These are phyloP conservation scores for Malurus splendens DNA, from an alignment of 2,797 vertebrate genomes.

Conservation along the genomic window DNA sequence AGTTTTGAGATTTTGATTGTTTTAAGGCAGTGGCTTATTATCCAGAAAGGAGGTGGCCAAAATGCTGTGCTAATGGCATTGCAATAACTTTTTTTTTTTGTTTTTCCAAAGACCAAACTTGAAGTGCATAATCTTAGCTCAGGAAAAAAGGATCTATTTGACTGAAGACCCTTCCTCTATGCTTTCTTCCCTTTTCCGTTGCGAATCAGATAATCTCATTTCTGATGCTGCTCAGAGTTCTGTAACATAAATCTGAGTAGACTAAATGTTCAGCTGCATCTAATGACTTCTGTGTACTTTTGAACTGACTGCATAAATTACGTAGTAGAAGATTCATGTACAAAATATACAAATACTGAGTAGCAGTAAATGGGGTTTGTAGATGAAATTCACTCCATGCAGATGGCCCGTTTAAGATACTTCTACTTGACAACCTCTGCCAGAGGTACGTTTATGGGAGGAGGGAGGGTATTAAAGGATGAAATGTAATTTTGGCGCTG, in stretches of 20 bases:
- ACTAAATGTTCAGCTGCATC: constrained; percentile 16
- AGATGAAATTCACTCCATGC: constrained; percentile 12
- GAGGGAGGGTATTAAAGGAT: background rate
- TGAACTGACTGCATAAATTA: constrained; percentile 41
- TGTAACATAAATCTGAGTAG: background rate
- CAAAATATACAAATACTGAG: constrained; percentile 22
- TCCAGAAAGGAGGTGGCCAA: background rate
- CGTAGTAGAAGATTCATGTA: background rate
- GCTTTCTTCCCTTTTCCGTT: background rate
- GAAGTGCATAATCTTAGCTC: background rate
- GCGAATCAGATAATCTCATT: background rate
- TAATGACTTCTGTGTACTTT: constrained; percentile 33
- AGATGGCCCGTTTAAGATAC: constrained; percentile 8
- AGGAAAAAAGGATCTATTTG: background rate
- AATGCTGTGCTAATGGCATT: background rate
- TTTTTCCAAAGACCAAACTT: background rate
- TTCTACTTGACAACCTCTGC: background rate
- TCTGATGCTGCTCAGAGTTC: constrained; percentile 8
- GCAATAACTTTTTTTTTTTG: background rate
- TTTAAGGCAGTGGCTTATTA: background rate
- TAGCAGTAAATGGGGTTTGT: constrained; percentile 8
- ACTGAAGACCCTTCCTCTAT: background rate
- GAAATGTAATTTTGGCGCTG: background rate
- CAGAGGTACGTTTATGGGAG: background rate
- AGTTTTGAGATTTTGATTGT: background rate